These are phyloP conservation scores for Spea hammondii DNA, from an alignment of 2,797 vertebrate genomes.

Conservation along the genomic window DNA sequence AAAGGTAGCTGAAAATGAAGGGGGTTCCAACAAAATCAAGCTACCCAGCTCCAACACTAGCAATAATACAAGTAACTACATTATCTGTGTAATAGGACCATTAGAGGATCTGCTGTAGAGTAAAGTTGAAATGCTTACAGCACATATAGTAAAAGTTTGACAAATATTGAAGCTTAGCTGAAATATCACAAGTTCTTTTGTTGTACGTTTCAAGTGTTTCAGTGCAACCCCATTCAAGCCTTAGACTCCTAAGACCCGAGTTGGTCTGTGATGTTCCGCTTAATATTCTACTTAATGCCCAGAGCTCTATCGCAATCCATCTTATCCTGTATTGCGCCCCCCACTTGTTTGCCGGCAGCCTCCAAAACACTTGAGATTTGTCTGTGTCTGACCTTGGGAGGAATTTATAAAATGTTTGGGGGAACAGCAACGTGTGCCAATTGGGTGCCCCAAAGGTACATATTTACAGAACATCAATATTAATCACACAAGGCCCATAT, in stretches of 20 bases:
- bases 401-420: conserved; percentile 34
- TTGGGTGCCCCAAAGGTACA: conserved; percentile 35
- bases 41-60: too few relatives aligned
- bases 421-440: conserved; percentile 26
- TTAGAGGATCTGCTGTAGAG: too few relatives aligned
- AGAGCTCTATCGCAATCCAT: neutral
- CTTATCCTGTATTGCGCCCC: neutral
- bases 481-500: conserved; percentile 34
- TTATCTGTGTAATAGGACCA: too few relatives aligned
- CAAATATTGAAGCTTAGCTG: neutral
- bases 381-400: conserved; percentile 22
- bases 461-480: conserved; percentile 43
- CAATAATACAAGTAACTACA: too few relatives aligned
- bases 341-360: conserved; percentile 8
- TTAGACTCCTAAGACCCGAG: conserved; percentile 32
- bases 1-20: too few relatives aligned
- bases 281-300: conserved; percentile 28
- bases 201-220: neutral
- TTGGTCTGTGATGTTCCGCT: neutral
- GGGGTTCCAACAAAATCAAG: too few relatives aligned
- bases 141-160: too few relatives aligned
- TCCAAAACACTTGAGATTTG: conserved; percentile 22
- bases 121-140: too few relatives aligned
- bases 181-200: neutral
- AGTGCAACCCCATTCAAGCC: conserved; percentile 21